These are phyloP conservation scores for Helostoma temminkii DNA, from an alignment of 2,797 vertebrate species.

Conservation along the genomic window DNA sequence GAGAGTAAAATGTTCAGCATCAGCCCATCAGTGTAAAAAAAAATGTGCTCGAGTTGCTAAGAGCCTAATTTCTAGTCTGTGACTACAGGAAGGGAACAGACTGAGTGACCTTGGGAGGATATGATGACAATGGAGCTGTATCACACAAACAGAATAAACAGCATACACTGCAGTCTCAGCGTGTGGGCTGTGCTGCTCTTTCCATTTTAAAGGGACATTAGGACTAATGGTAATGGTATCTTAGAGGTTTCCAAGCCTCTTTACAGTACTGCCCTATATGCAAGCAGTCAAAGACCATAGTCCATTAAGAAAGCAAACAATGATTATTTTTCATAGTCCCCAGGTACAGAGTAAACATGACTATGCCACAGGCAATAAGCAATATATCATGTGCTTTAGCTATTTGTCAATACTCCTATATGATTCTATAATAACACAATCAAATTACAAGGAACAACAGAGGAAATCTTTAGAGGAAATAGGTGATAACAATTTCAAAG, in stretches of 20 bases:
- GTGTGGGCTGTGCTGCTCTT: conserved; percentile 76
- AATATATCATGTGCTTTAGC: conserved; percentile 17
- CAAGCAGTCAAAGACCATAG: conserved; percentile 64
- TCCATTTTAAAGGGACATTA: conserved; percentile 86
- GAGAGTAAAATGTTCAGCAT: conserved; percentile 2
- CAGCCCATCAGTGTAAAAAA: conserved; percentile 2
- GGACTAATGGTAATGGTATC: conserved; percentile 81
- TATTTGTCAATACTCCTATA: conserved; percentile 1
- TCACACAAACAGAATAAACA: conserved; percentile 56
- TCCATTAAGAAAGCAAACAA: conserved; percentile 87
- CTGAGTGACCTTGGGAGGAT: conserved; percentile 66
- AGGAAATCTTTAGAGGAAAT: conserved; percentile 1
- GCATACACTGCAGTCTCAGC: conserved; percentile 57
- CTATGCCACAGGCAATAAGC: conserved; percentile 43
- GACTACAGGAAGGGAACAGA: conserved; percentile 38
- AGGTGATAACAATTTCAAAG: conserved; percentile 38
- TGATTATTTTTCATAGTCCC: conserved; percentile 62
- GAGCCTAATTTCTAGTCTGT: conserved; percentile 39
- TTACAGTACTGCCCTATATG: conserved; percentile 57
- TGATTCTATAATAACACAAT: conserved; percentile 27
- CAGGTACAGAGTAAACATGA: conserved; percentile 38
- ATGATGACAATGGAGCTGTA: conserved; percentile 56
- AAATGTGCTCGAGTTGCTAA: conserved; percentile 34
- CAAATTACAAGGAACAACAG: conserved; percentile 4
- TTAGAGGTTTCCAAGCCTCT: conserved; percentile 75